Base-by-base conservation (phyloP, 2,113 vertebrate genomes). In the Pogonocichla stellata region DNA sequence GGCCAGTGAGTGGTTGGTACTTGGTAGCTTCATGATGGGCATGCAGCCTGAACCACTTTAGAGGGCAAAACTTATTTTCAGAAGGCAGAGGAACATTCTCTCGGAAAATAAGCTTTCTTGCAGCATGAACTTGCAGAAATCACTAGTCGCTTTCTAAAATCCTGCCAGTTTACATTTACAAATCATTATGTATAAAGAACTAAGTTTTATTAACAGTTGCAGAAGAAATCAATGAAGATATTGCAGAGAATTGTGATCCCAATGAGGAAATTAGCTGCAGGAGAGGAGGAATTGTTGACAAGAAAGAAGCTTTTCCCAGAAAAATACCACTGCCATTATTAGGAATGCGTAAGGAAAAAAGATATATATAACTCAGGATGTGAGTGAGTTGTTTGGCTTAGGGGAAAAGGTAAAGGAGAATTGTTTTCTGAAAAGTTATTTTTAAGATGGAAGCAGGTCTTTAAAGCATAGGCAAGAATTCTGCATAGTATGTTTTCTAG, bases 351-450 rank as follows among this genome's bases (percentile, higher is more conserved):
- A 42, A 86, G 9, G n/a, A 64, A 67, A 92, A 90, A 64, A 2
- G 9, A 66, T 58, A 62, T 45, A 64, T 86, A 48, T 80, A 90
- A 88, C 42, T 80, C 72, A 83, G 40, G 24, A 61, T 10, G 15
- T 7, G 28, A 94, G 43, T 86, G 75, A 94, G 53, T 93, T 93
- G 71, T 90, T 82, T 95, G 88, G n/a, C 86, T 93, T 95, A 80
- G 56, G 82, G 75, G 79, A 90, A 62, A 90, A 92, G 34, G 64
- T 60, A 92, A 88, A 84, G 69, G 51, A 80, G 54, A 78, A 92
- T 53, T 90, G 43, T 93, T 86, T 88, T 77, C 48, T 74, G 64
- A 71, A 75, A 92, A 73, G 84, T 70, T 91, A 66, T 91, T 95
- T 92, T 94, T 78, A 62, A 88, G 82, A 83, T 26, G 51, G 54